Evolutionary conservation across 1,140 invertebrate genomes (phyloP).

Genomic region (Papilio aristodemus): DNA sequence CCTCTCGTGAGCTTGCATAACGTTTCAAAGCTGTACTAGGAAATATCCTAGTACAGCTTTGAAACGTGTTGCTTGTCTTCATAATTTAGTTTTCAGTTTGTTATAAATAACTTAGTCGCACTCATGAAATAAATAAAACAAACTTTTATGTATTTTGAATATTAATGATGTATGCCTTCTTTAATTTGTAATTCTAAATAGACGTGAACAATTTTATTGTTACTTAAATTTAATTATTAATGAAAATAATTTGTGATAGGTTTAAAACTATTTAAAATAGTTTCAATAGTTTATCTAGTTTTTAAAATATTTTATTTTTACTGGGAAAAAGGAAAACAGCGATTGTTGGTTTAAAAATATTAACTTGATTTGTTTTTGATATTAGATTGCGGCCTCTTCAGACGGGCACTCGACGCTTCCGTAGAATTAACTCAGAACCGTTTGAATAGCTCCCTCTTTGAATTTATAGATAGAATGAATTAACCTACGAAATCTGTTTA

Average conservation of each 20-base stretch:
- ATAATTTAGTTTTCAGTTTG: slow-evolving; percentile 9
- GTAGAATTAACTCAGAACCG: slow-evolving; percentile 12
- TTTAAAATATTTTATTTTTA: background rate
- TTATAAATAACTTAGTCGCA: background rate
- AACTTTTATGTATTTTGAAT: too few species aligned
- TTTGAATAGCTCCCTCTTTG: slow-evolving; percentile 6
- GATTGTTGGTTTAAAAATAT: background rate
- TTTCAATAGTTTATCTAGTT: too few species aligned
- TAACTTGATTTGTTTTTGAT: slow-evolving; percentile 1
- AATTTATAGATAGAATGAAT: background rate
- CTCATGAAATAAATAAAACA: background rate
- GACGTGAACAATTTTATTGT: too few species aligned
- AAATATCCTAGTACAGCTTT: too few species aligned
- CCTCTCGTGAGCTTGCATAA: too few species aligned
- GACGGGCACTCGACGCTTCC: slow-evolving; percentile 3
- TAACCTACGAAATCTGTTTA: slow-evolving; percentile 6
- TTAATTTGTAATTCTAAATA: too few species aligned
- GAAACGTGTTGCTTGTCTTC: background rate
- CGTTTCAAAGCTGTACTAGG: too few species aligned
- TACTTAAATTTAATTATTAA: too few species aligned
- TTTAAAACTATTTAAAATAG: too few species aligned
- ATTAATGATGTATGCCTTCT: too few species aligned
- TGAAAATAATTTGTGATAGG: background rate
- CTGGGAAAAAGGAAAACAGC: background rate
- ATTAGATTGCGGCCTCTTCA: slow-evolving; percentile 14